phyloP scores from a whole-genome alignment of 2,888 invertebrate genomes.

The Harpagoxenus sublaevis region DNA sequence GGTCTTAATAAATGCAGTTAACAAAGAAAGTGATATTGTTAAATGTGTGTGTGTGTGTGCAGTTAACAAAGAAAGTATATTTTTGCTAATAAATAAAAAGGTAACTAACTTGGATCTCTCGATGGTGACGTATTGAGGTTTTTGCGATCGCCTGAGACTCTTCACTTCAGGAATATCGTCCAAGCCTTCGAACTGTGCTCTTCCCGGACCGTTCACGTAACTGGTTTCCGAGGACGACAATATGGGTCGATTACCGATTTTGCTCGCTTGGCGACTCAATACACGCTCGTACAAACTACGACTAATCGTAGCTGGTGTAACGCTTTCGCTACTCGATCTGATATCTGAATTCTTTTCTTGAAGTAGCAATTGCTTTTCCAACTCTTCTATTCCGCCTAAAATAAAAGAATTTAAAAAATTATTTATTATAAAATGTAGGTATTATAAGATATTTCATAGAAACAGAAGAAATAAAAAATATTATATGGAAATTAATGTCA shows the following conservation, averaged over 20 bases:
- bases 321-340: constrained; percentile 79
- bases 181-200: constrained; percentile 87
- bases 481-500: neutral
- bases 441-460: neutral
- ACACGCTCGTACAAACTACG: constrained; percentile 93
- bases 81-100: neutral
- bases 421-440: neutral
- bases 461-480: neutral
- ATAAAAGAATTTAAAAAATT: neutral
- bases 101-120: constrained; percentile 88
- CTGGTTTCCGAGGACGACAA: constrained; percentile 77
- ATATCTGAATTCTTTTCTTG: constrained; percentile 86
- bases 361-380: constrained; percentile 92
- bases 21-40: neutral
- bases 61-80: neutral
- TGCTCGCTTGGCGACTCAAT: constrained; percentile 86
- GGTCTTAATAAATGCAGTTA: neutral
- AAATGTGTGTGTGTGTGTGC: too few species aligned
- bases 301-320: constrained; percentile 90
- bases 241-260: constrained; percentile 60
- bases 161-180: constrained; percentile 84
- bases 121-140: constrained; percentile 91
- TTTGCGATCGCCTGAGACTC: constrained; percentile 85
- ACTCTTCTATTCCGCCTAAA: constrained; percentile 93
- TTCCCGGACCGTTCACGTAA: constrained; percentile 87